These are phyloP conservation scores for Hyperoplus immaculatus DNA, from an alignment of 2,797 vertebrate species.

Conservation along the genomic window DNA sequence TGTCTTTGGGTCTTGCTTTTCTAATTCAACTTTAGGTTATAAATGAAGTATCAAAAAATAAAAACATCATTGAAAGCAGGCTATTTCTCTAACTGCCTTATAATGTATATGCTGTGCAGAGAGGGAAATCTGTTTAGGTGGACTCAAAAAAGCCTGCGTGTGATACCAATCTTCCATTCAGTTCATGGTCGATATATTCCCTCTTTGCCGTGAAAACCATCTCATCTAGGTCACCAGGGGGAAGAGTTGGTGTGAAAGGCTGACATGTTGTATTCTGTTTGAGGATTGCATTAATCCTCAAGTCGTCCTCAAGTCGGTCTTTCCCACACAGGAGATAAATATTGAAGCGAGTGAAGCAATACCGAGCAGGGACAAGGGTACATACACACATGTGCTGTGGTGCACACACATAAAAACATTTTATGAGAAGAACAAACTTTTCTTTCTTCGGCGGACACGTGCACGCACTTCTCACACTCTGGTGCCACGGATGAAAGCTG, in stretches of 20 bases:
- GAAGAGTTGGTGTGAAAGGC: slow-evolving; percentile 61
- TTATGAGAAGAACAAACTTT: slow-evolving; percentile 37
- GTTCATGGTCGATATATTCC: slow-evolving; percentile 45
- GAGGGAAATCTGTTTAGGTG: not conserved
- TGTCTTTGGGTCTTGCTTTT: not conserved
- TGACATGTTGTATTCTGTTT: slow-evolving; percentile 79
- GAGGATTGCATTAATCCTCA: slow-evolving; percentile 73
- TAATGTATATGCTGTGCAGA: not conserved
- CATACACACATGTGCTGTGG: not conserved
- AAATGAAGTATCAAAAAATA: not conserved
- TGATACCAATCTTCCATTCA: slow-evolving; percentile 19
- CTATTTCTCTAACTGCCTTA: not conserved
- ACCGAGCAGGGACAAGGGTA: slow-evolving; percentile 13
- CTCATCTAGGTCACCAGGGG: slow-evolving; percentile 48
- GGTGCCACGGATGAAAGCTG: slow-evolving; percentile 67
- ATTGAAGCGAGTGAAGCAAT: slow-evolving; percentile 51
- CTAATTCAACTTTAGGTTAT: not conserved
- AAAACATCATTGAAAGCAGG: not conserved
- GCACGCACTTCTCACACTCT: slow-evolving; percentile 51
- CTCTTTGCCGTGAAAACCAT: slow-evolving; percentile 45
- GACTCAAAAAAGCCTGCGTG: not conserved
- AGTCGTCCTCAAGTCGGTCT: slow-evolving; percentile 54
- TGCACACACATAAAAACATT: slow-evolving; percentile 16
- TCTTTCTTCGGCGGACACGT: slow-evolving; percentile 34
- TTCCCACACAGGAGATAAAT: slow-evolving; percentile 62